Conservation (phyloP, 2,797 vertebrate species). For the Cossypha caffra region DNA sequence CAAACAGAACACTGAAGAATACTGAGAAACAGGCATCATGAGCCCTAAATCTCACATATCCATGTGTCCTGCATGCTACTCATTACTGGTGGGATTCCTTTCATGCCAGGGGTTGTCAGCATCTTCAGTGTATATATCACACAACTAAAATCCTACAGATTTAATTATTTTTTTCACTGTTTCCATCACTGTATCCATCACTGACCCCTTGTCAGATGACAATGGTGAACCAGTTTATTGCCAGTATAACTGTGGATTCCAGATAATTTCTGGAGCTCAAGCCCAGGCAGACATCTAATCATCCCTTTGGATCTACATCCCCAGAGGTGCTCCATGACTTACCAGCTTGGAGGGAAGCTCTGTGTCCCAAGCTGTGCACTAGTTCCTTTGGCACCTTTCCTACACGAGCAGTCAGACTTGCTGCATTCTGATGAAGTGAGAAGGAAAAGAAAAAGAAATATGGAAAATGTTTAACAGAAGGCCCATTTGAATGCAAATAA, state of each 20-base stretch:
- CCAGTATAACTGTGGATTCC: neutral
- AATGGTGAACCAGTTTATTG: neutral
- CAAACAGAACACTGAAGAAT: neutral
- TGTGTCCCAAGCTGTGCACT: neutral
- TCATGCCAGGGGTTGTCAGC: accelerated
- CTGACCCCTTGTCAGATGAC: neutral
- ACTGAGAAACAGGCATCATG: neutral
- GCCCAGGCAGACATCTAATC: neutral
- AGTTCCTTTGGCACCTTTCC: neutral
- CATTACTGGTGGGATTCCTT: neutral
- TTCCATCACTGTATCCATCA: neutral
- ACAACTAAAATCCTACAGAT: neutral
- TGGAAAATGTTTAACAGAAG: neutral
- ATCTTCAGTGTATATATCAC: too few species aligned
- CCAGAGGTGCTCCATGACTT: neutral
- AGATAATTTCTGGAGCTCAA: neutral
- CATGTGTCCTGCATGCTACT: neutral
- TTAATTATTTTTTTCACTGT: neutral
- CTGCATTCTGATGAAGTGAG: neutral
- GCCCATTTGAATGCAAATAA: neutral
- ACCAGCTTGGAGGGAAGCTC: neutral
- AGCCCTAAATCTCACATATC: neutral
- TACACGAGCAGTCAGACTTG: neutral
- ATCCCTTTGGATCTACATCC: neutral
- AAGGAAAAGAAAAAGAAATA: neutral